Evolutionary conservation across 1,140 invertebrate species (phyloP), one percentile per base, ranked within the genome.

Genomic region (Spodoptera frugiperda): DNA sequence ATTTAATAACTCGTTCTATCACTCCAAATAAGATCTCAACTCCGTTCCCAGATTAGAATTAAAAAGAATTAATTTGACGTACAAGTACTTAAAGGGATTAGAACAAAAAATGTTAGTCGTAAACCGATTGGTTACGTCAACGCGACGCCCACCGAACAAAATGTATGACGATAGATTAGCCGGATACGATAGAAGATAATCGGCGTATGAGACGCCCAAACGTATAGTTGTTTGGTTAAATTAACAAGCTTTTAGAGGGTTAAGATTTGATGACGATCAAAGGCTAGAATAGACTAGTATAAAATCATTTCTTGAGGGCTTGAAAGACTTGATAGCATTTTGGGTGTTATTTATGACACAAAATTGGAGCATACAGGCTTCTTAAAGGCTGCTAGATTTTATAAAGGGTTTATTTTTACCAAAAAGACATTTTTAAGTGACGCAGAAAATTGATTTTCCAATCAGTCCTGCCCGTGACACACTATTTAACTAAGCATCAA

Each of bases 111-210:
- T 61, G 61, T 72, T 46, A 14, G n/a, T 30, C 44, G 21, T 59
- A 48, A 73, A 73, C 55, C 74, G 73, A 79, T 75, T 78, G 61
- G 75, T 78, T 83, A 79, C 77, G 82, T 86, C 85, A 81, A 81
- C 78, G 19, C 79, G 77, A 76, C 88, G 84, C 88, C 88, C 86
- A 90, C 88, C 75, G 78, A 76, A 82, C 80, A 53, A 78, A 82
- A 81, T 78, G 70, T 87, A 86, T 86, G 87, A 87, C 82, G 76
- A 81, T 85, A 86, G 82, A 87, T 84, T 79, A 86, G 82, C 86
- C 88, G 87, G 87, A 90, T 89, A 86, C 76, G 80, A 80, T 67
- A 53, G 78, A 81, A 84, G 78, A 87, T 87, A 86, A 87, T 81
- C 81, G 82, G 73, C 74, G 81, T 80, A 82, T 78, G 75, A 80